phyloP scores from a whole-genome alignment of 2,113 vertebrate species.

The Apaloderma vittatum region DNA sequence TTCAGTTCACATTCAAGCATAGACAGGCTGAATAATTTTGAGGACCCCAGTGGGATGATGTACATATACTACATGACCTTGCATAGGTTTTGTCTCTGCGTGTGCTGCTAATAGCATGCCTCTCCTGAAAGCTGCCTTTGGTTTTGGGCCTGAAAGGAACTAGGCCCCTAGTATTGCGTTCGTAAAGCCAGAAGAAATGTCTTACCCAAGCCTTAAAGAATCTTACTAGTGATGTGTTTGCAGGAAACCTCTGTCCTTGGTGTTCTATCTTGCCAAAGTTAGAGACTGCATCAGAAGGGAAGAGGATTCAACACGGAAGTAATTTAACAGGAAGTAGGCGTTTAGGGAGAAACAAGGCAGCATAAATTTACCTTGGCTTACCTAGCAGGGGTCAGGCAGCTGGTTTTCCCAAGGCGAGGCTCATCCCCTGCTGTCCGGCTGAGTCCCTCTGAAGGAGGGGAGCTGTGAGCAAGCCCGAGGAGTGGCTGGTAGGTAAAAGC shows the following conservation, averaged over 20 bases:
- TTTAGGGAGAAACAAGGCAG: neutral
- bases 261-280: neutral
- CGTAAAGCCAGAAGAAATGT: neutral
- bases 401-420: neutral
- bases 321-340: neutral
- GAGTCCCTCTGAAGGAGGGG: neutral
- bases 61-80: too few relatives aligned
- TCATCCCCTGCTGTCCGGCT: neutral
- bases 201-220: neutral
- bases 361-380: neutral
- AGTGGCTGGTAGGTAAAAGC: neutral
- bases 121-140: neutral
- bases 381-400: neutral
- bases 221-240: neutral
- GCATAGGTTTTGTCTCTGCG: neutral
- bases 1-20: neutral
- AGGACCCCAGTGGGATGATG: neutral
- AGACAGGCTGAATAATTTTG: neutral
- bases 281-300: neutral
- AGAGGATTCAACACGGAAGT: neutral
- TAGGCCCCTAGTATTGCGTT: neutral
- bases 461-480: neutral
- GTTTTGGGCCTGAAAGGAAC: neutral
- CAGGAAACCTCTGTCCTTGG: rapidly evolving
- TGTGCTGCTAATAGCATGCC: neutral